Evolutionary conservation across 2,888 invertebrate species (phyloP).

Genomic region (Ecdyonurus torrentis): DNA sequence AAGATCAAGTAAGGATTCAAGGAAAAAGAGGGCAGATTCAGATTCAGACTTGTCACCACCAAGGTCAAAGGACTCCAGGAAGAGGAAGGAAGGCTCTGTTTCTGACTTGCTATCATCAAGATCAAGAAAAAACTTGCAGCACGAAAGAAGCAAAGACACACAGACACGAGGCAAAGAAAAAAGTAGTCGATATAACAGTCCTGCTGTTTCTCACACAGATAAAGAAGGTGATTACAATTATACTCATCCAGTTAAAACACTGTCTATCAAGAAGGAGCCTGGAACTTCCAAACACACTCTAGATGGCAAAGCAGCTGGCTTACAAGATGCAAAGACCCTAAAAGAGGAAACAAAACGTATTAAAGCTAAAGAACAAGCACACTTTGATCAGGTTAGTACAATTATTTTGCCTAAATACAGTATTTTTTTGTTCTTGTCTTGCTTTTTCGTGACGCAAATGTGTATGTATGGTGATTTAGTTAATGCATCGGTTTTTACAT

Average conservation of each 20-base stretch:
- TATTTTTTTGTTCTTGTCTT: no score
- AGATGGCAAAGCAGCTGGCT: conserved; percentile 72
- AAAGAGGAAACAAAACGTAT: conserved; percentile 52
- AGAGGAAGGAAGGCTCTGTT: no score
- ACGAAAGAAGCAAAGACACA: no score
- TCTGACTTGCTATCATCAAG: no score
- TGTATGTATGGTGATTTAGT: no score
- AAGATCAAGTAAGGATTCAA: no score
- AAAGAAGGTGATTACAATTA: background rate
- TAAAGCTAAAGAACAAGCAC: conserved; percentile 48
- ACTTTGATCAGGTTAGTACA: conserved; percentile 49
- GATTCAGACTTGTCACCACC: conserved; percentile 19
- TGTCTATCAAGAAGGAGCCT: conserved; percentile 4
- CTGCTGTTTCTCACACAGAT: background rate
- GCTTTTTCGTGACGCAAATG: no score
- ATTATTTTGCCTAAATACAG: no score
- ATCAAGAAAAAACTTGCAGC: no score
- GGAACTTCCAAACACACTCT: conserved; percentile 49
- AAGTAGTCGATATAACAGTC: conserved; percentile 2
- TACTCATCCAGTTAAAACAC: background rate
- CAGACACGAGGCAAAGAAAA: no score
- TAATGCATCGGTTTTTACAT: no score
- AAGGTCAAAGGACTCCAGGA: conserved; percentile 9
- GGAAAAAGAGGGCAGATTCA: no score
- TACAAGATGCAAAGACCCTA: conserved; percentile 62